phyloP scores from a whole-genome alignment of 1,140 invertebrate genomes.

The Physella acuta region DNA sequence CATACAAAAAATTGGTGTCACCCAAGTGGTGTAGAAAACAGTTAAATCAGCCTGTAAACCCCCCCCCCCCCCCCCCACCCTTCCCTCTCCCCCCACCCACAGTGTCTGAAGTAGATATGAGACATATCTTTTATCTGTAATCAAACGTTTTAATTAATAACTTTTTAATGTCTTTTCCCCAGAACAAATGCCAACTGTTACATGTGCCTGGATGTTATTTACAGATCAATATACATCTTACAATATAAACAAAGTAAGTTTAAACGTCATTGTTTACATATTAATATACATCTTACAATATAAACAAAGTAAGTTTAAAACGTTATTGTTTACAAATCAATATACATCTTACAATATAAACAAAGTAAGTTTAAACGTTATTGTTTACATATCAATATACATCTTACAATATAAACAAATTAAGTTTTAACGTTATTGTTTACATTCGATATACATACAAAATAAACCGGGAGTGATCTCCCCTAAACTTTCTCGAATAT shows the following conservation, averaged over 20 bases:
- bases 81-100: no score
- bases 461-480: no score
- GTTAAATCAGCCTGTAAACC: no score
- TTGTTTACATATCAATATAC: slow-evolving; percentile 4
- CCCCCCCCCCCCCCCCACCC: no score
- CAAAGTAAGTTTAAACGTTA: slow-evolving; percentile 17
- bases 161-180: no score
- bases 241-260: slow-evolving; percentile 18
- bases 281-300: slow-evolving; percentile 5
- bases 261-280: slow-evolving; percentile 9
- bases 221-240: slow-evolving; percentile 12
- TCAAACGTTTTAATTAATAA: no score
- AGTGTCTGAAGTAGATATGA: no score
- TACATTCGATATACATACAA: slow-evolving; percentile 13
- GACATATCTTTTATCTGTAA: no score
- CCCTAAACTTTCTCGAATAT: no score
- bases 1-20: no score
- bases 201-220: slow-evolving; percentile 16
- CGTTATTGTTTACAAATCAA: slow-evolving; percentile 12
- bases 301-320: slow-evolving; percentile 16
- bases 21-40: no score
- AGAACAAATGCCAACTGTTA: slow-evolving; percentile 4
- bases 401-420: slow-evolving; percentile 8
- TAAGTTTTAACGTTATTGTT: slow-evolving; percentile 17
- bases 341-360: slow-evolving; percentile 13